phyloP scores from a whole-genome alignment of 2,113 vertebrate species.

The Nyctereutes procyonoides region DNA sequence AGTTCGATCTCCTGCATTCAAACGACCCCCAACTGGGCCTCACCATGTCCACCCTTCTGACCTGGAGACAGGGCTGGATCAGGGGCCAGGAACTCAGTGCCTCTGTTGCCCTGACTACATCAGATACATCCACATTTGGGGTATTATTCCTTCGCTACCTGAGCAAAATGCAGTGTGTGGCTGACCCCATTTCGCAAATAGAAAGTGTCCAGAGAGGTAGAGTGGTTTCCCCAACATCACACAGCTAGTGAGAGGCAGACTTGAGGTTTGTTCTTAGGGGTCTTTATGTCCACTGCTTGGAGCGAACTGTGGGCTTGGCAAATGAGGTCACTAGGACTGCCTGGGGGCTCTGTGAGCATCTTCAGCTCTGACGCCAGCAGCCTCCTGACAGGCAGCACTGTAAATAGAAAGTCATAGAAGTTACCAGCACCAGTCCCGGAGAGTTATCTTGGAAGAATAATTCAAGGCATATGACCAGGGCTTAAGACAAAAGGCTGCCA shows the following conservation, averaged over 20 bases:
- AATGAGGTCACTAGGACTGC: rapidly evolving
- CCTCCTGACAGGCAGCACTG: not conserved
- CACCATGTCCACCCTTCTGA: not conserved
- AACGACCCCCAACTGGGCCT: not conserved
- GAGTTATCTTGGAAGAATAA: not conserved
- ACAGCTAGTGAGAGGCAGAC: not conserved
- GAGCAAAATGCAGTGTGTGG: not conserved
- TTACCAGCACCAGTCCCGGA: not conserved
- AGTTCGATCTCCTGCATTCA: not conserved
- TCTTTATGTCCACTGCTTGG: too few species aligned
- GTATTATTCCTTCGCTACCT: not conserved
- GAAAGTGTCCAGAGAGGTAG: not conserved
- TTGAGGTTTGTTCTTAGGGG: not conserved
- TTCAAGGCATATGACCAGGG: constrained; percentile 12
- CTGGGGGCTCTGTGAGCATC: too few species aligned
- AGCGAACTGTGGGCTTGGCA: rapidly evolving
- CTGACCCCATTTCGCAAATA: not conserved
- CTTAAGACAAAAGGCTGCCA: constrained; percentile 49
- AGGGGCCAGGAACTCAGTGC: not conserved
- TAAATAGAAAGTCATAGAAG: constrained; percentile 49
- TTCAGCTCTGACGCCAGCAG: not conserved
- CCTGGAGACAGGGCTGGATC: too few species aligned
- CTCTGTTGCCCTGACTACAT: rapidly evolving
- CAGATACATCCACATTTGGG: not conserved
- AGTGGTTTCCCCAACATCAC: not conserved